Evolutionary conservation across 2,888 invertebrate genomes (phyloP).

Genomic region (Dusona sp.): DNA sequence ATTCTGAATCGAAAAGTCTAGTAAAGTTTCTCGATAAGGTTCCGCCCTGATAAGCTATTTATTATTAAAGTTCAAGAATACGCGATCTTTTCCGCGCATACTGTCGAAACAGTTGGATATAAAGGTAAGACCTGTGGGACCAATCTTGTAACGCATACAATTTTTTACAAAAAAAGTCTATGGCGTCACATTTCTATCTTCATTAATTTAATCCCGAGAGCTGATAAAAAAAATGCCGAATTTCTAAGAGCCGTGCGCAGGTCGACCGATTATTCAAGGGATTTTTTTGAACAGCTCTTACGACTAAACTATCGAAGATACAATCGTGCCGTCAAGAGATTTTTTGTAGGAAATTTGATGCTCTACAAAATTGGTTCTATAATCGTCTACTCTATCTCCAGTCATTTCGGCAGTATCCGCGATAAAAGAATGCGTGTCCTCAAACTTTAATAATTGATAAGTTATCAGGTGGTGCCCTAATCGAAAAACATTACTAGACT

Average conservation of each 20-base stretch:
- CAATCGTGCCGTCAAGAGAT: neutral
- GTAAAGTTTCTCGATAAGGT: neutral
- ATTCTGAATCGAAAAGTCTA: neutral
- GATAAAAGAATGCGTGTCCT: too few relatives aligned
- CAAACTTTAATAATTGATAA: too few relatives aligned
- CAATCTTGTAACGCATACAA: neutral
- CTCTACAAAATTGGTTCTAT: neutral
- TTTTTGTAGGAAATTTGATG: neutral
- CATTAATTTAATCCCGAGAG: neutral
- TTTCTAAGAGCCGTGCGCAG: too few relatives aligned
- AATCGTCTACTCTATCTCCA: neutral
- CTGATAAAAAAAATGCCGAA: neutral
- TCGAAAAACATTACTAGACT: neutral
- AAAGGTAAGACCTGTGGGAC: neutral
- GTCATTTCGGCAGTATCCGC: neutral
- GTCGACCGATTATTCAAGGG: too few relatives aligned
- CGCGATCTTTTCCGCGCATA: neutral
- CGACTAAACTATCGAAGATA: too few relatives aligned
- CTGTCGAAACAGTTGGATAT: neutral
- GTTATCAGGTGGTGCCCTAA: too few relatives aligned
- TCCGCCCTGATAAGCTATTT: neutral
- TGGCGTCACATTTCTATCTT: neutral
- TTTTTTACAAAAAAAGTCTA: neutral
- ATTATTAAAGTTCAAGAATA: neutral
- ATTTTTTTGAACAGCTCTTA: too few relatives aligned